Evolutionary conservation across 1,140 invertebrate genomes (phyloP).

Genomic region (Xylocopa sonorina): DNA sequence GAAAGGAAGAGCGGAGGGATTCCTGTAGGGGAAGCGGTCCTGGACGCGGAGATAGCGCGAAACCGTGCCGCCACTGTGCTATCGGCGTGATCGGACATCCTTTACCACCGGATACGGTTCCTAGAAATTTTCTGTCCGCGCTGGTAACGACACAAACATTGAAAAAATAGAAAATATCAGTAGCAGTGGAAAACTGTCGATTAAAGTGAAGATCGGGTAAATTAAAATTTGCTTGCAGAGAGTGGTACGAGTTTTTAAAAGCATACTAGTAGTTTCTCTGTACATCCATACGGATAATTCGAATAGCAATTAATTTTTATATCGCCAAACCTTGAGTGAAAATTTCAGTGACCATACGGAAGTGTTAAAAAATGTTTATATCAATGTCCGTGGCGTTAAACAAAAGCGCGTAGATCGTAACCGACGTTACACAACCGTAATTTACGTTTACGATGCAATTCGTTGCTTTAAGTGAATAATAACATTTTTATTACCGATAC

Average conservation of each 20-base stretch:
- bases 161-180: neutral
- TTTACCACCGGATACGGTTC: neutral
- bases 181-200: no score
- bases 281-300: no score
- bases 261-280: no score
- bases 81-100: slow-evolving; percentile 1
- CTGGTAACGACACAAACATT: neutral
- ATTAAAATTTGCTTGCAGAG: neutral
- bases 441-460: neutral
- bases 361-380: no score
- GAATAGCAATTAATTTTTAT: no score
- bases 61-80: neutral
- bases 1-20: slow-evolving; percentile 10
- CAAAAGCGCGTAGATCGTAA: no score
- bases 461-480: neutral
- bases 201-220: no score
- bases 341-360: no score
- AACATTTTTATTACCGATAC: neutral
- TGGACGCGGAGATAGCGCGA: slow-evolving; percentile 4
- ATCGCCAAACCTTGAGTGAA: no score
- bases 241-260: no score
- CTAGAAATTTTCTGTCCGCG: neutral
- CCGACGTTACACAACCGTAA: neutral
- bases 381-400: no score
- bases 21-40: no score